Evolutionary conservation across 64 coral and sea anemone species (phyloP), one percentile per base, ranked within the genome.

Genomic region (Montipora cactus): DNA sequence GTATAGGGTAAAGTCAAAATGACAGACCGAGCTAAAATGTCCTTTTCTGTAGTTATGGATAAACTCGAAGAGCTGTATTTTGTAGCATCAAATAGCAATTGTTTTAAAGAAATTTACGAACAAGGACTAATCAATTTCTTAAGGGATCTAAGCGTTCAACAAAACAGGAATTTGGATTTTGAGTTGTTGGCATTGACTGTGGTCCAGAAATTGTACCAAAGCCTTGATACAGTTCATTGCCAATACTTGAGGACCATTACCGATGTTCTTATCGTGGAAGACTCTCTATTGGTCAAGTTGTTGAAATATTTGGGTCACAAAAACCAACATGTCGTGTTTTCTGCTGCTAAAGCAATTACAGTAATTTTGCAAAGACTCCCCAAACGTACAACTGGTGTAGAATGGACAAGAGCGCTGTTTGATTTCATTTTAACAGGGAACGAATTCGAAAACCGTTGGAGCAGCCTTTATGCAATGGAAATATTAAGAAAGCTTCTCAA

Each of bases 101-200:
- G 87, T 8, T 89, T 89, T 19, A 52, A 89, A 10, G 87, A 89
- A 5, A 16, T 16, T 3, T 89, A 77, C 22, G 15, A 79, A 72
- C n/a, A 19, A 20, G 22, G 67, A 88, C 47, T 79, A 57, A 89
- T 8, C 6, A 44, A 74, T 18, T 8, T 55, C 44, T 50, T 82
- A 47, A n/a, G 1, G 67, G 52, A 55, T 15, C 71, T 73, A 19
- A 75, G 83, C 21, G 12, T 14, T 28, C 16, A 64, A 9, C n/a
- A 84, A 52, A 55, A 25, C 59, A 18, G 20, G 1, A 16, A 8
- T 15, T 69, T 67, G 3, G 81, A 96, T 28, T 73, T 7, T 22
- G 46, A 95, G 18, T 69, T 97, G 76, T 76, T 95, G 47, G 88
- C 87, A 79, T 57, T 97, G 7, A 92, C 89, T 16, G 57, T 89